phyloP scores from a whole-genome alignment of 2,113 vertebrate genomes.

The Melanerpes aurifrons region DNA sequence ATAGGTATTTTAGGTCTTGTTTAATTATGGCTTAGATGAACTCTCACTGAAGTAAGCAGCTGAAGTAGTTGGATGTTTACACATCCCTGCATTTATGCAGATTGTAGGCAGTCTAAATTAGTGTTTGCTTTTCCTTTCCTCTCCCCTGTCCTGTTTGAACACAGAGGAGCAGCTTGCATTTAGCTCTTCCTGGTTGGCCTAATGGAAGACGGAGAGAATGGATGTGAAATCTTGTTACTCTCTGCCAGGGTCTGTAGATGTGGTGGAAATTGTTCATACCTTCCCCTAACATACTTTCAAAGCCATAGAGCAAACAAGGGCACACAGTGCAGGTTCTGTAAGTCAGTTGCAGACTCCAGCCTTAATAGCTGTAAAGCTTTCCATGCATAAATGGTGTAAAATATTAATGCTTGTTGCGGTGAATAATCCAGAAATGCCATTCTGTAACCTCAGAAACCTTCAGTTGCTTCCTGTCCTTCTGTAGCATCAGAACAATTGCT shows the following conservation, averaged over 20 bases:
- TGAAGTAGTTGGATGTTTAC: not conserved
- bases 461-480: not conserved
- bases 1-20: constrained; percentile 20
- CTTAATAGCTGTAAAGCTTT: constrained; percentile 7
- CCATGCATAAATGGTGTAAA: not conserved
- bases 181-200: not conserved
- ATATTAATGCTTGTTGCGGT: constrained; percentile 30
- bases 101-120: not conserved
- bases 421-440: constrained; percentile 44
- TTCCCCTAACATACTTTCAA: not conserved
- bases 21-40: not conserved
- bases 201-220: not conserved
- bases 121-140: not conserved
- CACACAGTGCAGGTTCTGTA: not conserved
- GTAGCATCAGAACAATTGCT: not conserved
- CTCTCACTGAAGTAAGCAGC: not conserved
- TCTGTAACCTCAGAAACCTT: constrained; percentile 11
- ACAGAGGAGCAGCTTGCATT: not conserved
- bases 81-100: not conserved
- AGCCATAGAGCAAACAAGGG: not conserved
- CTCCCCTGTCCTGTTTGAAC: not conserved
- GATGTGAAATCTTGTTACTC: not conserved
- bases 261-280: not conserved
- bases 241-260: not conserved
- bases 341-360: not conserved